Conservation (phyloP, 2,797 vertebrate genomes). For the Etheostoma nigrum region DNA sequence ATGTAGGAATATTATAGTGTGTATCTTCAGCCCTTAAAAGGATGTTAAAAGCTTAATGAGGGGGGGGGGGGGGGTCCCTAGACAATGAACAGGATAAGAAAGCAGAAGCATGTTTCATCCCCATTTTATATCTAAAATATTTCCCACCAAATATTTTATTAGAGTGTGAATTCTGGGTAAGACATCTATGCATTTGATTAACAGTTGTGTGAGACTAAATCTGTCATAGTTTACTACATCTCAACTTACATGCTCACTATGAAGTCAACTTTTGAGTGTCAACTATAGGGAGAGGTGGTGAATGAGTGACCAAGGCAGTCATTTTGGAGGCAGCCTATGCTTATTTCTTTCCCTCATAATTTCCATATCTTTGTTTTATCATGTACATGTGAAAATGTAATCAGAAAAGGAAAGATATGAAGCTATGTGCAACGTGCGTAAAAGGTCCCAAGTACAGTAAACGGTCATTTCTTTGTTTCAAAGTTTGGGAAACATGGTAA, state of each 20-base stretch:
- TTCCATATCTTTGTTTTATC: neutral
- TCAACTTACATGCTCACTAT: neutral
- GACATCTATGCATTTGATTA: neutral
- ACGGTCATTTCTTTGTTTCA: neutral
- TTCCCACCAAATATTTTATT: neutral
- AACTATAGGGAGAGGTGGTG: too few species aligned
- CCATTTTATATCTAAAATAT: neutral
- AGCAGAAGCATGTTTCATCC: neutral
- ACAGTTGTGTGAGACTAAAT: neutral
- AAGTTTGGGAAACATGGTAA: fast-evolving
- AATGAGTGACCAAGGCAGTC: neutral
- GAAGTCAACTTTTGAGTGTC: neutral
- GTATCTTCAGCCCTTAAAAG: too few species aligned
- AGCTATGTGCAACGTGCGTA: neutral
- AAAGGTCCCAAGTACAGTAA: neutral
- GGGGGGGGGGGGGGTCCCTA: neutral
- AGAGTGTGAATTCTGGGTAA: neutral
- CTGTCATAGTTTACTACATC: neutral
- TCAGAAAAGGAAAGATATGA: neutral
- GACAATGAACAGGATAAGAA: neutral
- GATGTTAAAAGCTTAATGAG: neutral
- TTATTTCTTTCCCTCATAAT: neutral
- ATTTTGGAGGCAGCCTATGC: neutral
- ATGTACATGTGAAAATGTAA: neutral
- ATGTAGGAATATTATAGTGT: neutral